Evolutionary conservation across 2,113 vertebrate species (phyloP), one percentile per base, ranked within the genome.

Genomic region (Nettapus auritus): DNA sequence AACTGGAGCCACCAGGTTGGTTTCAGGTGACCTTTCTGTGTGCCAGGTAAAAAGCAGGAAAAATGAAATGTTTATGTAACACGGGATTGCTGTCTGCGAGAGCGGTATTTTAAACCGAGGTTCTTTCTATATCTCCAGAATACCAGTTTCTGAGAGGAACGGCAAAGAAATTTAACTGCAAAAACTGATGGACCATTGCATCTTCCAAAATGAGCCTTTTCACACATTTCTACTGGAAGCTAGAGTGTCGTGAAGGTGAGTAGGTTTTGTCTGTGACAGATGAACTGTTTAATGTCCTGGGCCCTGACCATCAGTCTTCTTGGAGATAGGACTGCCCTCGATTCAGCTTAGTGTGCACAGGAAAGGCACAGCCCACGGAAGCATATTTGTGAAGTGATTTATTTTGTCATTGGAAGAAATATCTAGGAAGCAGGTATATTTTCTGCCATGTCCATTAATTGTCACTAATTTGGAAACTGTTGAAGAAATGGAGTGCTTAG

Each of bases 221-320:
- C 70, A 79, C 33, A 2, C 53, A 69, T 69, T 62, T 44, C 56
- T 89, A 0, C 78, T 64, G 94, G 96, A 83, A 66, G 66, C 78
- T 36, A 71, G 34, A 36, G 6, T 84, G 86, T 82, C 86, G 66
- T 96, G 89, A 97, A 82, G 96, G 97, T 97, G 94, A 96, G 96
- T 81, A 50, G 48, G 16, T 76, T 82, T 88, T 59, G n/a, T 77
- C 2, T 48, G 63, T 63, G 73, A 67, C 23, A 66, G 38, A 53
- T 76, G 80, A 84, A n/a, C 57, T 88, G 36, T 59, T 20, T 1
- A 0, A 2, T 28, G 48, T 12, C 71, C 52, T 48, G 46, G 40
- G 56, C 42, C 17, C 40, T 64, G 76, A 67, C 59, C 11, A 23
- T 74, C 29, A 36, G 26, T n/a, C 53, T 90, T 40, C 48, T 52